Conservation (phyloP, 1,140 invertebrate genomes). For the Drosophila fuyamai region DNA sequence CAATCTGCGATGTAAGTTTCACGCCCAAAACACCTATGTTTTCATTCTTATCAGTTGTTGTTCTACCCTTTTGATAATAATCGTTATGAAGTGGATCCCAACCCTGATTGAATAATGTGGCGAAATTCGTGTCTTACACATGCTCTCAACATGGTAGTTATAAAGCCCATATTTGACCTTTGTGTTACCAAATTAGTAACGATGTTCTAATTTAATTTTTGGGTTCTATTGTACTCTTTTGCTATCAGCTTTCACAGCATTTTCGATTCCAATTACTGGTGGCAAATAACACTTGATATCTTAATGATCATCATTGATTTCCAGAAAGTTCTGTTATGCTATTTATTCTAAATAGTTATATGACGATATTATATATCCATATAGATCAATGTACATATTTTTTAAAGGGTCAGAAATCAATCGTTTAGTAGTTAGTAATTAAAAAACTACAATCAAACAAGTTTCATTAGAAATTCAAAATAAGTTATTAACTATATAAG, state of each 20-base stretch:
- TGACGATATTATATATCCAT: too few relatives aligned
- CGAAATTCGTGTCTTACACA: conserved; percentile 56
- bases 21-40: neutral
- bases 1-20: conserved; percentile 95
- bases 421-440: too few relatives aligned
- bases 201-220: conserved; percentile 28
- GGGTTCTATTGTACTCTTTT: neutral
- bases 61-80: conserved; percentile 12
- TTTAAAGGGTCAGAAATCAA: too few relatives aligned
- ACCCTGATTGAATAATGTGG: conserved; percentile 54
- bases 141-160: conserved; percentile 6
- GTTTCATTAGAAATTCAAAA: too few relatives aligned
- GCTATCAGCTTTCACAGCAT: neutral
- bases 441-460: too few relatives aligned
- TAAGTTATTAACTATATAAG: too few relatives aligned
- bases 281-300: neutral
- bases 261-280: conserved; percentile 14
- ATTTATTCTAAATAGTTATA: neutral
- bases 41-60: conserved; percentile 39
- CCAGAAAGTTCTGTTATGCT: conserved; percentile 8
- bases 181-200: conserved; percentile 9
- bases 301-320: neutral
- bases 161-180: neutral
- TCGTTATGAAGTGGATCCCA: conserved; percentile 19
- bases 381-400: too few relatives aligned